Conservation (phyloP, 2,113 vertebrate genomes). For the Campylomormyrus tamandua region DNA sequence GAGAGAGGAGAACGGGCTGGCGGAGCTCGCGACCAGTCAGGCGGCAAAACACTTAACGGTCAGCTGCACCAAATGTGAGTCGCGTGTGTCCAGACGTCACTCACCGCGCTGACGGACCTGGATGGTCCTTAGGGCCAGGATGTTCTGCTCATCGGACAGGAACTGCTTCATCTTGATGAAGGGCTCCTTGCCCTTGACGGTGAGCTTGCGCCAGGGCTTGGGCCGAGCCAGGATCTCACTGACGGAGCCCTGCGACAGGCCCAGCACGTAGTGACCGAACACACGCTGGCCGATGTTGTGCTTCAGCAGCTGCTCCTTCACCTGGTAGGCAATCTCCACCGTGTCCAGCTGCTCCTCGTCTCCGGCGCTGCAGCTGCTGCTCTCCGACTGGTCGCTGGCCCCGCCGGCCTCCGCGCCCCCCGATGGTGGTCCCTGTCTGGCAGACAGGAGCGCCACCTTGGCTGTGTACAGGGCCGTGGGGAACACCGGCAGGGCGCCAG, state of each 20-base stretch:
- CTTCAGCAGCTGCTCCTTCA: slow-evolving; percentile 96
- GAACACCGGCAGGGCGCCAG: slow-evolving; percentile 53
- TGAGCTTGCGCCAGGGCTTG: slow-evolving; percentile 98
- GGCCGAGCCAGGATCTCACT: slow-evolving; percentile 96
- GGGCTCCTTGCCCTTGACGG: slow-evolving; percentile 95
- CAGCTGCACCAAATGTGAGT: slow-evolving; percentile 24
- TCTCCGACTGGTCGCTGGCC: slow-evolving; percentile 68
- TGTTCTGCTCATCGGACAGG: slow-evolving; percentile 93
- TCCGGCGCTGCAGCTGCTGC: slow-evolving; percentile 47
- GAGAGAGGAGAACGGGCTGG: not conserved
- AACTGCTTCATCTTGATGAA: slow-evolving; percentile 99
- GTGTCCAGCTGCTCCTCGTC: slow-evolving; percentile 94
- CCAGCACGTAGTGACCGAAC: slow-evolving; percentile 94
- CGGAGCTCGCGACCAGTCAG: slow-evolving; percentile 42
- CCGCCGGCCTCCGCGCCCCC: slow-evolving; percentile 56
- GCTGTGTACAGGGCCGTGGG: slow-evolving; percentile 71
- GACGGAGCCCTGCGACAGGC: slow-evolving; percentile 93
- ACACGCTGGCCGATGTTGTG: slow-evolving; percentile 97
- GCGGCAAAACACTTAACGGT: slow-evolving; percentile 37
- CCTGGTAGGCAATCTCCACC: slow-evolving; percentile 91
- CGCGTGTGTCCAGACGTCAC: slow-evolving; percentile 31
- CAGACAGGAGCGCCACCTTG: slow-evolving; percentile 64
- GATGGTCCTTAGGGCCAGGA: slow-evolving; percentile 92
- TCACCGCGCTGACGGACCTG: slow-evolving; percentile 98
- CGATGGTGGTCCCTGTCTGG: slow-evolving; percentile 44